Base-by-base conservation (phyloP, 2,113 vertebrate species). In the Chauna torquata region DNA sequence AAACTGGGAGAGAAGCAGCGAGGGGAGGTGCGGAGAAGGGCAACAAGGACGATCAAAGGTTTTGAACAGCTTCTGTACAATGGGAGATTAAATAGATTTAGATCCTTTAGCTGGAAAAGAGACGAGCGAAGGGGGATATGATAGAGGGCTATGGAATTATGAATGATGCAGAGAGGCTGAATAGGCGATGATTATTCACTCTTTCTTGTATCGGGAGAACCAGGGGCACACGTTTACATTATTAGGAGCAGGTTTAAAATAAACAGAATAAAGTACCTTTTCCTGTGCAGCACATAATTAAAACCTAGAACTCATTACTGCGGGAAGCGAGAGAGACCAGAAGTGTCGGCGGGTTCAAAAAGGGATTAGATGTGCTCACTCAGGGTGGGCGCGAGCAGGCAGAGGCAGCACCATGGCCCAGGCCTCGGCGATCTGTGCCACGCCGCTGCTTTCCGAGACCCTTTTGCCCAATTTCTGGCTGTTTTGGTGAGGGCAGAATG, bases 51-150 rank as follows among this genome's bases (percentile, higher is more conserved):
- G 75, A 96, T 96, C 96, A 96, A 95, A 95, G 96, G 90, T 91
- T 88, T 95, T 81, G 82, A 95, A 83, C 74, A 85, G 78, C 82
- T 85, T 91, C 90, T 91, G 52, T 95, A 74, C 91, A 69, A 85
- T 78, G 85, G 79, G 93, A 96, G 96, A 94, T 97, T 96, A 96
- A 96, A 94, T 87, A 94, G 94, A 90, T 96, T 94, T 80, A 93
- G 84, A 72, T 90, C 92, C 66, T 97, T 95, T 96, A 82, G 58
- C 75, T 90, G 74, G 57, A 86, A 94, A 93, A 96, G 74, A 95
- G 87, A 32, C 59, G 36, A 94, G 87, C 0, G 66, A 92, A 91
- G 78, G 2, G 87, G 81, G 66, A 82, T 87, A 52, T 61, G 92
- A 62, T 69, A 85, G 91, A 83, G 83, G 92, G 90, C 68, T 69